Evolutionary conservation across 2,113 vertebrate species (phyloP).

Genomic region (Pelobates fuscus): DNA sequence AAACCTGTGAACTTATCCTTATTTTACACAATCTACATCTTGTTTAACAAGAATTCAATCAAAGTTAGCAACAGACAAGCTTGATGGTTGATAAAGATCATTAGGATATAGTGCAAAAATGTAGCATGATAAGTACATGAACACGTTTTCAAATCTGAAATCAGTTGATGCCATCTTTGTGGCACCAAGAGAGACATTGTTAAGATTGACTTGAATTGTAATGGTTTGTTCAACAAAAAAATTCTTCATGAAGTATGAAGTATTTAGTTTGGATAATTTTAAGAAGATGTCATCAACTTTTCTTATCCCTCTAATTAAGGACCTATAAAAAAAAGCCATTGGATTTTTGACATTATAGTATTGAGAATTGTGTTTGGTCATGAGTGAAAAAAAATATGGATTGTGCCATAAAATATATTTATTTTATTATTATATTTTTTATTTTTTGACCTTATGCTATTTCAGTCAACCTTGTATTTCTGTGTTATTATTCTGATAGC

Average conservation of each 20-base stretch:
- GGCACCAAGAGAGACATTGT: no score
- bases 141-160: no score
- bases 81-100: no score
- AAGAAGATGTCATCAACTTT: background rate
- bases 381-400: conserved; percentile 25
- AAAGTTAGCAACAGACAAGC: no score
- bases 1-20: no score
- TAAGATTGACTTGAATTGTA: no score
- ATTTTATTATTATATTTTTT: conserved; percentile 36
- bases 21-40: no score
- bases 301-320: background rate
- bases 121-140: no score
- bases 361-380: conserved; percentile 22
- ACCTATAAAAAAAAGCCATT: conserved; percentile 35
- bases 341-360: conserved; percentile 3
- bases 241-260: background rate
- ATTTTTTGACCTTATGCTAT: conserved; percentile 33
- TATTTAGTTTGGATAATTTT: background rate
- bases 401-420: conserved; percentile 34
- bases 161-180: no score
- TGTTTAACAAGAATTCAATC: no score
- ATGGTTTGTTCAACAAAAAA: background rate
- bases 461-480: conserved; percentile 24
- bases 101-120: no score
- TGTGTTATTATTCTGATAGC: conserved; percentile 12